Base-by-base conservation (phyloP, 23 tunicate genomes). In the Phallusia fumigata region DNA sequence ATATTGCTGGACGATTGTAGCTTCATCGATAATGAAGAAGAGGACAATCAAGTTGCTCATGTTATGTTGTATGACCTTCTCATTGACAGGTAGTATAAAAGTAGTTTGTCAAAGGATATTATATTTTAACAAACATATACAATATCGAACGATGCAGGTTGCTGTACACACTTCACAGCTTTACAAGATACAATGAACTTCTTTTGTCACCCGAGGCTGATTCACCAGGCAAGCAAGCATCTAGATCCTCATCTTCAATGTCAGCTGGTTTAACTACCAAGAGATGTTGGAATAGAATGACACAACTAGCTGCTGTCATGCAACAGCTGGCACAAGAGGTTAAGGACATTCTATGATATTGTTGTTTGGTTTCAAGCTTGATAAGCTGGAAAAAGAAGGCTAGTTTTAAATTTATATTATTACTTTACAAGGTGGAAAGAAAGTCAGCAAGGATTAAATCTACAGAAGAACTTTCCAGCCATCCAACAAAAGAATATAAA, bases 21-120 rank as follows among this genome's bases (percentile, higher is more conserved):
- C 19, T 89, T 45, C 64, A 65, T 86, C 2, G 98, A 94, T 53
- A 78, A 52, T 82, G 92, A 92, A 47, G 84, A 78, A 32, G 98
- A 94, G 35, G 87, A 83, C 30, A 85, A 91, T 45, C 88, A 94
- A 82, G 83, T 86, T 30, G 47, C 90, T 0, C 98, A 94, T 81
- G 88, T 94, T 36, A 85, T 82, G 91, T 74, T 94, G 19, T 94
- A 94, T 85, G 98, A 94, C 74, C 75, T 94, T 18, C 65, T 94
- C 1, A 94, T 94, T 73, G 98, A 94, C 85, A 89, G 97, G 97
- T 85, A 40, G 32, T 65, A 53, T 13, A 58, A 22, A 13, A 58
- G 69, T 58, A 6, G 28, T 21, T 21, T 24, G 1, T 58, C 3
- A 58, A 58, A 21, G 2, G 1, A 24, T 24, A 6, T 24, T 58